Evolutionary conservation across 2,888 invertebrate genomes (phyloP).

Genomic region (Brachypalpus laphriformis): DNA sequence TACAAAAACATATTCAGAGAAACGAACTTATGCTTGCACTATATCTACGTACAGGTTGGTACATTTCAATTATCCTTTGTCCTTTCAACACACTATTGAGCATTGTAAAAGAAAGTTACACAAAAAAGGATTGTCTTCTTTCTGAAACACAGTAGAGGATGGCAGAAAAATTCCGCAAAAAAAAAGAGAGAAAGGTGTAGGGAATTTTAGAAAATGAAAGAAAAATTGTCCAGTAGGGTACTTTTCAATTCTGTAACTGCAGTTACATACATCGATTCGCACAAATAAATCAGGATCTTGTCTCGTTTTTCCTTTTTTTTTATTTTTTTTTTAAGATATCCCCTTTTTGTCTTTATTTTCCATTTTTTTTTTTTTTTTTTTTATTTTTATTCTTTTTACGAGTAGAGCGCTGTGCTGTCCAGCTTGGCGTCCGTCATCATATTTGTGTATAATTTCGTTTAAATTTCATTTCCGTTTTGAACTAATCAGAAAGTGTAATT

Average conservation of each 20-base stretch:
- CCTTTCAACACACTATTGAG: conserved; percentile 61
- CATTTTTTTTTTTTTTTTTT: conserved; percentile 3
- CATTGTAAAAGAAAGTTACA: conserved; percentile 32
- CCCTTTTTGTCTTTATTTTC: background rate
- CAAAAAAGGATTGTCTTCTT: conserved; percentile 34
- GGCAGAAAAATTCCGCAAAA: conserved; percentile 14
- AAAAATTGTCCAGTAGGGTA: conserved; percentile 34
- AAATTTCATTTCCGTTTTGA: conserved; percentile 82
- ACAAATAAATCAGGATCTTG: conserved; percentile 45
- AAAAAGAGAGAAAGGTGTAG: background rate
- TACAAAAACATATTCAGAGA: conserved; percentile 6
- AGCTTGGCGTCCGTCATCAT: conserved; percentile 56
- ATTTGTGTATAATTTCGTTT: conserved; percentile 82
- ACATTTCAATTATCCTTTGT: conserved; percentile 73
- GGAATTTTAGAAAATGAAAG: conserved; percentile 27
- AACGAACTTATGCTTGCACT: conserved; percentile 6
- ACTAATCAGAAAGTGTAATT: conserved; percentile 83
- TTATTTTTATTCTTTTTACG: background rate
- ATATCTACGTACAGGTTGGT: conserved; percentile 15
- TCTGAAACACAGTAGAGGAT: background rate
- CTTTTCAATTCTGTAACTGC: conserved; percentile 39
- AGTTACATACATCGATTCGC: conserved; percentile 44
- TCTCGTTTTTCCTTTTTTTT: background rate
- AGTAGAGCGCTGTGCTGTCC: conserved; percentile 14
- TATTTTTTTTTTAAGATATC: conserved; percentile 6